Base-by-base conservation (phyloP, 1,140 invertebrate genomes). In the Drosophila tristis region DNA sequence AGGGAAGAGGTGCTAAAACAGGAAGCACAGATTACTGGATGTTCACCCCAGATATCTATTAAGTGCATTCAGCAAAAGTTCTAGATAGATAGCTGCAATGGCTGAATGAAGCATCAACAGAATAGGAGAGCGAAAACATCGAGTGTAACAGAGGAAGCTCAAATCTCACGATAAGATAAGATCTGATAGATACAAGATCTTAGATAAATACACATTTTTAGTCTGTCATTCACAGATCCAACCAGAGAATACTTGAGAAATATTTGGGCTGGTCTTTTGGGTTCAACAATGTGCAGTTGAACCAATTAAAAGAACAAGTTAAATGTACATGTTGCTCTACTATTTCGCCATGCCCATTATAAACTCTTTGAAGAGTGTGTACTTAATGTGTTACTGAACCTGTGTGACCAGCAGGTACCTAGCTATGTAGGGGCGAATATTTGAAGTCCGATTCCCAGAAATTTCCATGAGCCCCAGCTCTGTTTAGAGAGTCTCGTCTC, bases 301-400 rank as follows among this genome's bases (percentile, higher is more conserved):
- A 71, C 58, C 20, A 20, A 20, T 20, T 20, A 2, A 20, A 20
- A 20, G 20, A 20, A 20, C 20, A 2, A 20, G 20, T 20, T 20
- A 20, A 20, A 20, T 20, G 20, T 70, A 51, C 58, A 58, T 70
- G 44, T 70, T 44, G 45, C 65, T 70, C 45, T 35, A 26, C 45
- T 39, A 20, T 45, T 70, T 71, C 57, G 53, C 53, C 39, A 71
- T 70, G 50, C 2, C 23, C 4, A 25, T 25, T 3, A 25, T 55
- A 5, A 50, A 68, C 64, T 68, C 66, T 39, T 70, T 53, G 23
- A 2, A 25, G 23, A 42, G 43, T 29, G 50, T 26, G 26, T 51
- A 35, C 66, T 70, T 43, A 7, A 57, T 50, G 70, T 65, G 67
- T 71, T 71, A 58, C 51, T 70, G 67, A 71, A 71, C 67, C 65